phyloP scores from a whole-genome alignment of 2,888 invertebrate genomes.

The Hyposoter dolosus region DNA sequence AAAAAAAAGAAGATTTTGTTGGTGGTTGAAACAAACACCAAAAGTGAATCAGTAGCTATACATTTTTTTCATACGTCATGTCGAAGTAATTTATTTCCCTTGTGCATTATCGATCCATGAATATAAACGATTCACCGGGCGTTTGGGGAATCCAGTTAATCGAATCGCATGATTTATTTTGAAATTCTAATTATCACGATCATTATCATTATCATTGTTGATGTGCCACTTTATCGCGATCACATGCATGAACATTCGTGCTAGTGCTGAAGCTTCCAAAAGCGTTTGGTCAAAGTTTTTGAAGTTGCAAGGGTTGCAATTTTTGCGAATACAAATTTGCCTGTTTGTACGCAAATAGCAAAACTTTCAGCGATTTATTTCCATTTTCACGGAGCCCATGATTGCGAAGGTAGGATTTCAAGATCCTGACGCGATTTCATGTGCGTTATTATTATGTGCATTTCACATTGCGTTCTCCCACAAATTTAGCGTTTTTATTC shows the following conservation, averaged over 20 bases:
- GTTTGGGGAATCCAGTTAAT: conserved; percentile 3
- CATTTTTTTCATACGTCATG: background rate
- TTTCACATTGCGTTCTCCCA: background rate
- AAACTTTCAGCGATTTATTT: conserved; percentile 42
- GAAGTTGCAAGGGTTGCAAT: conserved; percentile 28
- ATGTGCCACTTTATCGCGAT: conserved; percentile 42
- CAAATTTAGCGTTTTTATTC: conserved; percentile 27
- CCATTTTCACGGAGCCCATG: background rate
- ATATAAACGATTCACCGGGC: conserved; percentile 7
- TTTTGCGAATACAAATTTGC: conserved; percentile 1
- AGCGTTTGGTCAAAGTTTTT: conserved; percentile 19
- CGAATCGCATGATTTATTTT: conserved; percentile 29
- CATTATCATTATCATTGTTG: conserved; percentile 19
- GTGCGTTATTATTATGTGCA: background rate
- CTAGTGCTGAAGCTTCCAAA: conserved; percentile 25
- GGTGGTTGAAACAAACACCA: background rate
- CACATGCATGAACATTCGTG: conserved; percentile 25
- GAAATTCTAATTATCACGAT: conserved; percentile 43
- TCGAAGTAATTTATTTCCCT: conserved; percentile 26
- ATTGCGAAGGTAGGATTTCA: background rate
- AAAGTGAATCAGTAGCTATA: background rate
- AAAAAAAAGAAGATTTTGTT: background rate
- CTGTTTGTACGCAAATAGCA: background rate
- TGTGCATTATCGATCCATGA: conserved; percentile 7
- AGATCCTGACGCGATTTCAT: background rate